These are phyloP conservation scores for Gallinago media DNA, from an alignment of 2,113 vertebrate genomes.

Conservation along the genomic window DNA sequence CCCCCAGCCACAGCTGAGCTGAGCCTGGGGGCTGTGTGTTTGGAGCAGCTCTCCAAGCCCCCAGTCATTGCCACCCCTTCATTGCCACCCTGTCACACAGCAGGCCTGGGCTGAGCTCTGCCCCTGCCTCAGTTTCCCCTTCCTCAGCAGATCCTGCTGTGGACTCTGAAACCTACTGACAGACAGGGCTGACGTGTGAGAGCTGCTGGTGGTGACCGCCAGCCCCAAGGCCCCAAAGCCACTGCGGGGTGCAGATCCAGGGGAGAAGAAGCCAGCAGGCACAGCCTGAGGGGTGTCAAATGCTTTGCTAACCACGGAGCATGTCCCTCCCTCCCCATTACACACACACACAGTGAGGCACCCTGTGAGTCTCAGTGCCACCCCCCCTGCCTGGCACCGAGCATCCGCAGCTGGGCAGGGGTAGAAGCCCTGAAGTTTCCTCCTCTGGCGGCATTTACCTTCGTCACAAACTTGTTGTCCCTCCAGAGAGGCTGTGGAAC, in stretches of 20 bases:
- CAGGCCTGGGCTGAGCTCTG: background rate
- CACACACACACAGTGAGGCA: fast-evolving
- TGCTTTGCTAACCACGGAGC: background rate
- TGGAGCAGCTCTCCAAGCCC: background rate
- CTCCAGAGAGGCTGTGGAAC: background rate
- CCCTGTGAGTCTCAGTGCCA: fast-evolving
- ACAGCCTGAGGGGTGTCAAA: background rate
- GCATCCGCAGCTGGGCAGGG: background rate
- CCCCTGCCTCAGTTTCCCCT: background rate
- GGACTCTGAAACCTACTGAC: background rate
- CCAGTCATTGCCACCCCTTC: no score
- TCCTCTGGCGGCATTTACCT: background rate
- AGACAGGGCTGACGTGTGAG: background rate
- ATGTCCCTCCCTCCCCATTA: fast-evolving
- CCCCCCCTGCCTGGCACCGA: fast-evolving
- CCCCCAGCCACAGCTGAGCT: background rate
- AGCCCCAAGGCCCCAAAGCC: background rate
- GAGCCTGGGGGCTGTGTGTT: background rate
- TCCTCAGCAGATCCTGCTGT: background rate
- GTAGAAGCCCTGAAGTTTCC: background rate
- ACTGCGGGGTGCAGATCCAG: background rate
- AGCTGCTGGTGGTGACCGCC: background rate
- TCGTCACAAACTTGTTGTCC: slow-evolving; percentile 65
- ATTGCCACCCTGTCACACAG: fast-evolving
- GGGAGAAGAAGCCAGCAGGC: background rate